Conservation (phyloP, 2,888 invertebrate genomes). For the Teleogryllus oceanicus region DNA sequence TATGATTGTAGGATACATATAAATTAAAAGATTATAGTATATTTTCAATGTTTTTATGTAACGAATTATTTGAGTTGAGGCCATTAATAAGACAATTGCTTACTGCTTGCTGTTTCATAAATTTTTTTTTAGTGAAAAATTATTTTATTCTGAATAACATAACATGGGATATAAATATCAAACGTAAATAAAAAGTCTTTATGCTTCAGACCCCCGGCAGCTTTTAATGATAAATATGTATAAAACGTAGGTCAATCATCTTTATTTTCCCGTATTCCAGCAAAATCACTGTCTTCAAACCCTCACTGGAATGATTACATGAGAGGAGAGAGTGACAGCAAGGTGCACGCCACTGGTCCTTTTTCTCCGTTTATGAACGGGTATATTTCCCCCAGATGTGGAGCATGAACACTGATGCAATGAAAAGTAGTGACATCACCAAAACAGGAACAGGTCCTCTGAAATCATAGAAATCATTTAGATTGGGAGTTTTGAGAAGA, state of each 20-base stretch:
- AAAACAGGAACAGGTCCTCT: slow-evolving; percentile 98
- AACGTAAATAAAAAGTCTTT: background rate
- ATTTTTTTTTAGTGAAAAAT: background rate
- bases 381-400: slow-evolving; percentile 99
- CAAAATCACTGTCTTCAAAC: slow-evolving; percentile 1
- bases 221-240: slow-evolving; percentile 1
- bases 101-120: background rate
- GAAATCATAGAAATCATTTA: slow-evolving; percentile 49
- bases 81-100: no score
- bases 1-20: no score
- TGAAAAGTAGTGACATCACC: slow-evolving; percentile 98
- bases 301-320: slow-evolving; percentile 18
- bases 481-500: background rate
- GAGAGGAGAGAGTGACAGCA: slow-evolving; percentile 18
- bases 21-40: no score
- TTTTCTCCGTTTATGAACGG: slow-evolving; percentile 47
- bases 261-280: background rate
- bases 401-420: slow-evolving; percentile 98
- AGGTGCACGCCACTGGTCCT: background rate
- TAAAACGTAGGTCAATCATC: background rate
- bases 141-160: background rate
- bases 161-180: background rate
- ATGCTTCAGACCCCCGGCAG: background rate
- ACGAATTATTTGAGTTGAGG: no score
- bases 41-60: no score